Conservation (phyloP, 2,888 invertebrate species). For the Nymphalis c-album region DNA sequence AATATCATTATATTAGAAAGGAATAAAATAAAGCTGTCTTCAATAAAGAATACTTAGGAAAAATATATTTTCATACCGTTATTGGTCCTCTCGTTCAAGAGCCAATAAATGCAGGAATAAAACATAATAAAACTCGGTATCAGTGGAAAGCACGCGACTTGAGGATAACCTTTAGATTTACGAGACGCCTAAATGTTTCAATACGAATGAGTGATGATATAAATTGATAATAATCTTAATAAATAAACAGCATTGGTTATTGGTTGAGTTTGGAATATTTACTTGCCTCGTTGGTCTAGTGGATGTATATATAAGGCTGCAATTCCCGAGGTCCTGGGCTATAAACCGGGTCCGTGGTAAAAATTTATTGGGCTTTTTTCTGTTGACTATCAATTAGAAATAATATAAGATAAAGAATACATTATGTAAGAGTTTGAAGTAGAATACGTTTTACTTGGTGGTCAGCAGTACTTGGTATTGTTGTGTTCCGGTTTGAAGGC, state of each 20-base stretch:
- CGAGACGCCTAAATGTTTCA: conserved; percentile 55
- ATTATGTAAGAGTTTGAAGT: too few relatives aligned
- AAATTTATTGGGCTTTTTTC: too few relatives aligned
- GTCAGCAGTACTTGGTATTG: too few relatives aligned
- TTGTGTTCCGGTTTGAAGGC: too few relatives aligned
- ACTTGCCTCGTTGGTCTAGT: too few relatives aligned
- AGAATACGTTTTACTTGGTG: too few relatives aligned
- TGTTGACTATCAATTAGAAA: too few relatives aligned
- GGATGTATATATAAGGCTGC: too few relatives aligned
- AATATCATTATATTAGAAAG: not conserved
- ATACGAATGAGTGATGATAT: conserved; percentile 37
- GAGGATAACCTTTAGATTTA: conserved; percentile 55
- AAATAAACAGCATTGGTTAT: conserved; percentile 3
- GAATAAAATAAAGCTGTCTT: not conserved
- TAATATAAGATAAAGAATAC: too few relatives aligned
- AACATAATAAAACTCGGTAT: conserved; percentile 70
- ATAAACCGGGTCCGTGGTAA: too few relatives aligned
- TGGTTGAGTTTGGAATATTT: too few relatives aligned
- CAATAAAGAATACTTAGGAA: conserved; percentile 16
- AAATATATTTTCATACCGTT: conserved; percentile 28
- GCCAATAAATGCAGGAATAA: conserved; percentile 45
- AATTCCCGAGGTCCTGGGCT: too few relatives aligned
- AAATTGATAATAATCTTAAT: conserved; percentile 14
- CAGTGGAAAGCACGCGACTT: conserved; percentile 58
- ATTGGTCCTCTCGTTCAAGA: conserved; percentile 28